Percentiles rank a stretch among this genome's conserved stretches.
phyloP scores from a whole-genome alignment of 2,113 vertebrate genomes.

The Arenaria interpres region DNA sequence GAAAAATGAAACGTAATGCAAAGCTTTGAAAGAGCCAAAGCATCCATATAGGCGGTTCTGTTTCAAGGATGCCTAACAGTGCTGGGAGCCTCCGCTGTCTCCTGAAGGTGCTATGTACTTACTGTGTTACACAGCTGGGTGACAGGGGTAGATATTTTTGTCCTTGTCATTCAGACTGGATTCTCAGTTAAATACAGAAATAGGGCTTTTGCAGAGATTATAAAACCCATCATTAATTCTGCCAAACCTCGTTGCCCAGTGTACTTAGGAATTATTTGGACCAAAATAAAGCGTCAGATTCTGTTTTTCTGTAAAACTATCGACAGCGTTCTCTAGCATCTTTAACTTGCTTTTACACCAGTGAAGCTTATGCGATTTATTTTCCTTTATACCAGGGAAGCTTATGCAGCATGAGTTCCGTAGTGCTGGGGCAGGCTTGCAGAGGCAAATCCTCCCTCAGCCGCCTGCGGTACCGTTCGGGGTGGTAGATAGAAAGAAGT shows the following conservation, averaged over 20 bases:
- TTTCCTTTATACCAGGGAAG: background rate
- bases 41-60: background rate
- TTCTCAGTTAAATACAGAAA: background rate
- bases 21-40: background rate
- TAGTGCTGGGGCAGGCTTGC: background rate
- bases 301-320: background rate
- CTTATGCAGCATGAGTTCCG: background rate
- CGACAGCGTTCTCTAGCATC: background rate
- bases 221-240: background rate
- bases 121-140: background rate
- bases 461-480: rapidly evolving
- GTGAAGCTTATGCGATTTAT: background rate
- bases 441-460: background rate
- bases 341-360: background rate
- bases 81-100: background rate
- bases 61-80: background rate
- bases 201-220: background rate
- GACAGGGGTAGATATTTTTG: background rate
- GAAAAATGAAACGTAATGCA: background rate
- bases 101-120: background rate
- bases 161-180: background rate
- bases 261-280: background rate
- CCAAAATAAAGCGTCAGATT: background rate
- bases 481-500: background rate
- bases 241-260: background rate